A percentile compares a stretch with the other conserved stretches of the same genome.
Conservation (phyloP, 2,113 vertebrate species). For the Lichenostomus cassidix region DNA sequence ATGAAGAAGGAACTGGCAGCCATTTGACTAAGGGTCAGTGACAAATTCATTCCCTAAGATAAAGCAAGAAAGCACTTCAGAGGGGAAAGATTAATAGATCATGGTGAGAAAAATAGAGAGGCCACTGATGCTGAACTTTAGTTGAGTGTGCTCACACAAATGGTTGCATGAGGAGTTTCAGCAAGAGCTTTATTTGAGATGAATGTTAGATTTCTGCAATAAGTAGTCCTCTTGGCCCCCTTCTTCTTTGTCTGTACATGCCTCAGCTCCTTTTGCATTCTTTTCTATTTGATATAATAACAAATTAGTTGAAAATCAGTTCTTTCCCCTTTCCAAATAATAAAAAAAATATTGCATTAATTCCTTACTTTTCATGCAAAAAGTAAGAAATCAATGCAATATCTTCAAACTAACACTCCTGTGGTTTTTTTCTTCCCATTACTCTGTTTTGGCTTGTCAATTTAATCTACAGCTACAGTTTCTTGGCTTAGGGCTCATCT, state of each 20-base stretch:
- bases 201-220: neutral
- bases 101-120: neutral
- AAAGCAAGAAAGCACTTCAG: neutral
- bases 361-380: neutral
- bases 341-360: neutral
- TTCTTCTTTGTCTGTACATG: neutral
- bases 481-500: neutral
- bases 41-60: neutral
- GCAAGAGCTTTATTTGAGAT: neutral
- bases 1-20: neutral
- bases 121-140: neutral
- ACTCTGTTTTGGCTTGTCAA: neutral
- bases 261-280: neutral
- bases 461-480: neutral
- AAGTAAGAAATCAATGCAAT: neutral
- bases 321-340: neutral
- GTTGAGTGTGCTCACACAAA: neutral
- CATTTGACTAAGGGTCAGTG: neutral
- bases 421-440: neutral
- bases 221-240: neutral
- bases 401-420: neutral
- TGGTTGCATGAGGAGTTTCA: neutral
- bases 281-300: neutral
- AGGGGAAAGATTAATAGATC: neutral
- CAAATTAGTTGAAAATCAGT: neutral